A percentile compares a stretch with the other conserved stretches of the same genome.
Evolutionary conservation across 2,797 vertebrate genomes (phyloP).

Genomic region (Rhodeus uyekii): DNA sequence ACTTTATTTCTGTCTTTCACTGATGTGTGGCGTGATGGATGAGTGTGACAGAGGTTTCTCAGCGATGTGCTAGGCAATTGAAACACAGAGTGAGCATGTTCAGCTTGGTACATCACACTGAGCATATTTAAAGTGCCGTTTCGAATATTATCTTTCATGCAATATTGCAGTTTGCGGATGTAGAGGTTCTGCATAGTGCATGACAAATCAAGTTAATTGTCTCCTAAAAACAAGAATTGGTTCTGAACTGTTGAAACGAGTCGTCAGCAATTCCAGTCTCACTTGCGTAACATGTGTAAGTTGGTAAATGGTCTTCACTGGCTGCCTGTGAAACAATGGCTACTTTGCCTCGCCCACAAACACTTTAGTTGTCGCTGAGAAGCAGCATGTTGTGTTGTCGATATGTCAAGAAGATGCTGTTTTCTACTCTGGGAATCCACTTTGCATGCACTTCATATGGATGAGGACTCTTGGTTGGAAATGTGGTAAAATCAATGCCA

Average conservation of each 20-base stretch:
- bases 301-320: too few relatives aligned
- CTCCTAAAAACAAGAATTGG: background rate
- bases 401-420: background rate
- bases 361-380: background rate
- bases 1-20: conserved; percentile 16
- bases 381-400: background rate
- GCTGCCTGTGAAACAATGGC: background rate
- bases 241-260: background rate
- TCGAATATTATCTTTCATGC: background rate
- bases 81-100: background rate
- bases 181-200: background rate
- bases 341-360: background rate
- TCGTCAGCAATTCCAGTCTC: too few relatives aligned
- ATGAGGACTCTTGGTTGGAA: background rate
- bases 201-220: too few relatives aligned
- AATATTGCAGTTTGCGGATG: background rate
- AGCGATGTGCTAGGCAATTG: background rate
- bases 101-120: background rate
- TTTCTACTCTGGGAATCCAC: background rate
- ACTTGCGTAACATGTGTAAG: too few relatives aligned
- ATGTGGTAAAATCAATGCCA: background rate
- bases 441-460: background rate
- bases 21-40: conserved; percentile 25
- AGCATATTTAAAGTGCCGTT: background rate
- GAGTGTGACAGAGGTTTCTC: background rate